Conservation (phyloP, 2,888 invertebrate species). For the Agriotes lineatus region DNA sequence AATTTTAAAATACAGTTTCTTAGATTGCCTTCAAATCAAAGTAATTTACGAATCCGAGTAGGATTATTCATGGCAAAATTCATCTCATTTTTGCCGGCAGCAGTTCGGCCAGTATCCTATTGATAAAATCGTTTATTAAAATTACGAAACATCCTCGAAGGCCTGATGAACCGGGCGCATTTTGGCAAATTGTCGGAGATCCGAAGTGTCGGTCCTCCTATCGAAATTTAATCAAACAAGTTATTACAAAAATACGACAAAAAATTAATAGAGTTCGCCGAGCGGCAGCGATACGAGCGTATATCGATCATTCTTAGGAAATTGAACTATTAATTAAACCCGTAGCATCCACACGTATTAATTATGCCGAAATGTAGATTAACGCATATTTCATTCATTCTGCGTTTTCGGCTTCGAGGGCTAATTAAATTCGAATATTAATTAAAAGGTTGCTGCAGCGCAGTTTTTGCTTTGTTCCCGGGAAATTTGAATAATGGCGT, state of each 20-base stretch:
- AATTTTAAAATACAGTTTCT: too few species aligned
- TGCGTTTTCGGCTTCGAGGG: slow-evolving; percentile 10
- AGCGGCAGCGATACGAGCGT: slow-evolving; percentile 13
- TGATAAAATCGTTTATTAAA: too few species aligned
- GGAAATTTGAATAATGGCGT: slow-evolving; percentile 18
- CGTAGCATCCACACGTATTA: slow-evolving; percentile 19
- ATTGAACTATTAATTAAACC: slow-evolving; percentile 30
- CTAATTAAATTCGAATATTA: slow-evolving; percentile 20
- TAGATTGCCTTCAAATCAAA: too few species aligned
- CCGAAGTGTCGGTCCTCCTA: slow-evolving; percentile 14
- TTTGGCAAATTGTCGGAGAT: slow-evolving; percentile 10
- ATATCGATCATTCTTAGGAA: slow-evolving; percentile 30
- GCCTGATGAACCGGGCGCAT: not conserved
- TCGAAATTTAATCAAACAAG: slow-evolving; percentile 31
- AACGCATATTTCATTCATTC: slow-evolving; percentile 7
- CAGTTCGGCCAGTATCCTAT: too few species aligned
- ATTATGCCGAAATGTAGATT: slow-evolving; percentile 16
- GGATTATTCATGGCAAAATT: too few species aligned
- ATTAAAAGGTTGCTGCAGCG: slow-evolving; percentile 14
- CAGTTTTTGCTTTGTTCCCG: not conserved
- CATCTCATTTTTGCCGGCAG: too few species aligned
- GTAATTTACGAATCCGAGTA: too few species aligned
- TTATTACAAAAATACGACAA: slow-evolving; percentile 30
- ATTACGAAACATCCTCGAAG: not conserved
- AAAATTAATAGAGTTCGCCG: slow-evolving; percentile 33